Evolutionary conservation across 2,797 vertebrate genomes (phyloP).

Genomic region (Rhinophrynus dorsalis): DNA sequence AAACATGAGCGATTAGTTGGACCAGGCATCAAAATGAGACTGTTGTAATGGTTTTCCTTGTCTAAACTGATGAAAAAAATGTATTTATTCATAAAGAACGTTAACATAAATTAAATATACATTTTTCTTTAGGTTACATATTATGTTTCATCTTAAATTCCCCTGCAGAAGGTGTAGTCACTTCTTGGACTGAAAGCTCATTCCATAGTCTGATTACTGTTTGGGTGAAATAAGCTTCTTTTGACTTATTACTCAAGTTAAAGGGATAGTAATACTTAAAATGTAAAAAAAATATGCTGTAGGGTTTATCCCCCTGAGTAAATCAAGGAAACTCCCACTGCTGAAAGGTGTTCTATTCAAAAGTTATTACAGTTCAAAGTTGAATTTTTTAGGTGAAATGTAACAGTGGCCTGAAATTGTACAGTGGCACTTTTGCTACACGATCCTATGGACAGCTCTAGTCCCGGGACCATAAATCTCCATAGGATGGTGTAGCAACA

Average conservation of each 20-base stretch:
- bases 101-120: conserved; percentile 42
- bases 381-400: too few species aligned
- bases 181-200: conserved; percentile 33
- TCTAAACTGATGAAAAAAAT: conserved; percentile 34
- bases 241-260: conserved; percentile 40
- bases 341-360: too few species aligned
- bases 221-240: conserved; percentile 37
- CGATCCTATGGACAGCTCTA: too few species aligned
- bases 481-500: too few species aligned
- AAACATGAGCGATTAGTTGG: conserved; percentile 34
- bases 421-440: too few species aligned
- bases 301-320: too few species aligned
- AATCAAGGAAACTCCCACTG: too few species aligned
- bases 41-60: conserved; percentile 33
- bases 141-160: conserved; percentile 34
- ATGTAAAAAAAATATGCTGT: too few species aligned
- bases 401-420: too few species aligned
- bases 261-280: too few species aligned
- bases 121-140: conserved; percentile 42
- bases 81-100: conserved; percentile 42
- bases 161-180: conserved; percentile 35
- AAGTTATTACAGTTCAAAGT: too few species aligned
- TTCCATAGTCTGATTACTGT: conserved; percentile 35
- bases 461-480: too few species aligned
- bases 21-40: conserved; percentile 24